Base-by-base conservation (phyloP, 1,140 invertebrate genomes). In the Phenacoccus solenopsis region DNA sequence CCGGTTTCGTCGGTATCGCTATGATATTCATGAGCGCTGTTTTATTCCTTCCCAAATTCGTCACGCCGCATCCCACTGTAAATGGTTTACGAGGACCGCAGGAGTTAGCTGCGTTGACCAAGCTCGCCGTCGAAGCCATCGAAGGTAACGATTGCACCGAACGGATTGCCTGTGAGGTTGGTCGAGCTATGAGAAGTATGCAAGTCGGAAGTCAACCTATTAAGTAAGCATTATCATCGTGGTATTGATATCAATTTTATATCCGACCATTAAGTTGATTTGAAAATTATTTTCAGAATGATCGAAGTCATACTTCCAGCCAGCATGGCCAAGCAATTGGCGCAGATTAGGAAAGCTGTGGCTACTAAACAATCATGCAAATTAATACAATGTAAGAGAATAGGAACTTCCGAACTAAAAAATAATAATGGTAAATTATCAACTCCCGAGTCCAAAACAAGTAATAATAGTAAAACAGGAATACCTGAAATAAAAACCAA, bases 1-100 rank as follows among this genome's bases (percentile, higher is more conserved):
- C 79, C 0, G 79, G 80, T 5, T 82, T 82, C 70, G 76, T 82
- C 30, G 79, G 80, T 5, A 78, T 81, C 75, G 79, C 80, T 0
- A 75, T 80, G 13, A 79, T 81, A 75, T 79, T 81, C 70, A 75
- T 79, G 2, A 69, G 80, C 32, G 77, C 79, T 1, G 76, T 79
- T 20, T 72, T 81, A 3, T 75, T 81, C n/a, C 70, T 82, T 7
- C 80, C 80, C 0, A 80, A 79, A 73, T 77, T 81, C 9, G 35
- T 56, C 0, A 68, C 21, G 16, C 70, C 68, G 12, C 64, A 38
- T 13, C 72, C 71, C 0, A 69, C 69, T 21, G 67, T 68, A 10
- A 57, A 38, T 1, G 24, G 74, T 10, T 71, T 73, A 56, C 49
- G 72, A 20, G 73, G 70, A 0, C 73, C 73, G 1, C 73, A 77